Conservation (phyloP, 2,888 invertebrate genomes). For the Drosophila subsilvestris region DNA sequence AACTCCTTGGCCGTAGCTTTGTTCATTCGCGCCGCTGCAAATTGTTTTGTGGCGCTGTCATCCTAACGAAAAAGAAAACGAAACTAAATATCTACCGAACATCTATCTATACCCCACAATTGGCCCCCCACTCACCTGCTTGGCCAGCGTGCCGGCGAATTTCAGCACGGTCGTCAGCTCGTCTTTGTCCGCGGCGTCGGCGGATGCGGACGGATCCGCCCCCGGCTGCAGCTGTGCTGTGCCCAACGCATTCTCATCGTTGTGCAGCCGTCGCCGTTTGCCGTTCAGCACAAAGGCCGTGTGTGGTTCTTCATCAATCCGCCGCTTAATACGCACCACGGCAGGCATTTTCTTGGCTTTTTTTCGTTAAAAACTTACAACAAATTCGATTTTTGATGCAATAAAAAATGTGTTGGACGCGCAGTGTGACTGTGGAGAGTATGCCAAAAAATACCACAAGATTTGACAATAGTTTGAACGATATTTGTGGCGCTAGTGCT, state of each 20-base stretch:
- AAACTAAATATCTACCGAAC: not conserved
- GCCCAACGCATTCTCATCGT: conserved; percentile 52
- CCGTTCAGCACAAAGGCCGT: conserved; percentile 89
- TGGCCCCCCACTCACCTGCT: conserved; percentile 85
- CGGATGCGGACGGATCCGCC: conserved; percentile 11
- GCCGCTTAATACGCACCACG: conserved; percentile 89
- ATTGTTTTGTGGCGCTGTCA: conserved; percentile 84
- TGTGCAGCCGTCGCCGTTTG: conserved; percentile 87
- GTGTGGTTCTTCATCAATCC: conserved; percentile 89
- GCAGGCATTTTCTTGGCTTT: conserved; percentile 83
- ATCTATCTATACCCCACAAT: too few species aligned
- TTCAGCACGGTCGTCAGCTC: conserved; percentile 87
- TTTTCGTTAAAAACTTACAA: conserved; percentile 1
- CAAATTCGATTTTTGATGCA: not conserved
- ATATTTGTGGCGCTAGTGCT: too few species aligned
- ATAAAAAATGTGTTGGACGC: not conserved
- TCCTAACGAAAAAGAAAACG: conserved; percentile 77
- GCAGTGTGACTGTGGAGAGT: conserved; percentile 22
- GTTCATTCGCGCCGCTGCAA: conserved; percentile 83
- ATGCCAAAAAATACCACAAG: not conserved
- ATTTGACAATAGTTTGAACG: not conserved
- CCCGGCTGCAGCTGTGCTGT: conserved; percentile 11
- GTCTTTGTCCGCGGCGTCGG: conserved; percentile 46
- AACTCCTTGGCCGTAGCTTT: conserved; percentile 85
- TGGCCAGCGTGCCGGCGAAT: conserved; percentile 89